phyloP scores from a whole-genome alignment of 2,113 vertebrate genomes.

The Indicator indicator region DNA sequence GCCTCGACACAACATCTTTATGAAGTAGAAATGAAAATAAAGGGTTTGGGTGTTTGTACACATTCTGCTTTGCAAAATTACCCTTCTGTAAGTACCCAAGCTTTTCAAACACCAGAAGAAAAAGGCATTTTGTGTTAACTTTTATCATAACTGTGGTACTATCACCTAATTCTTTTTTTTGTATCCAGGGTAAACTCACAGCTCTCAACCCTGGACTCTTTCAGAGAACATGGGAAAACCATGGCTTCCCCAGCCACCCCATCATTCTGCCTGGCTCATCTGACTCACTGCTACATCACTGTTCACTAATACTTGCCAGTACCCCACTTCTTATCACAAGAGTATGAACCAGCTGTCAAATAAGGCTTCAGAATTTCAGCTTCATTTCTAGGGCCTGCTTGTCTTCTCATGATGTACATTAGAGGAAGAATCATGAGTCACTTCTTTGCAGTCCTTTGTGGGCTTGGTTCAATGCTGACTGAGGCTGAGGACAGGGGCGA shows the following conservation, averaged over 20 bases:
- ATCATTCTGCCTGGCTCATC: background rate
- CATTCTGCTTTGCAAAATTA: background rate
- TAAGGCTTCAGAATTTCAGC: conserved; percentile 13
- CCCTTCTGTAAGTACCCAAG: background rate
- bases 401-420: background rate
- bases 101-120: background rate
- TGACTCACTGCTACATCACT: background rate
- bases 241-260: background rate
- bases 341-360: background rate
- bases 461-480: background rate
- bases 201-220: background rate
- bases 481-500: background rate
- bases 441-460: background rate
- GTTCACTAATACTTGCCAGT: background rate
- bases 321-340: conserved; percentile 21
- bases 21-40: background rate
- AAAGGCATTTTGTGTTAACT: background rate
- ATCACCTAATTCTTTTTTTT: background rate
- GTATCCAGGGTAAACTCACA: background rate
- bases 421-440: background rate
- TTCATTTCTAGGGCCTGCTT: conserved; percentile 9
- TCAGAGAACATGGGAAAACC: background rate
- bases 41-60: background rate
- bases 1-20: background rate
- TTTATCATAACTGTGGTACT: background rate